A percentile compares a stretch with the other conserved stretches of the same genome.
Evolutionary conservation across 2,113 vertebrate species (phyloP).

Genomic region (Parotia lawesii): DNA sequence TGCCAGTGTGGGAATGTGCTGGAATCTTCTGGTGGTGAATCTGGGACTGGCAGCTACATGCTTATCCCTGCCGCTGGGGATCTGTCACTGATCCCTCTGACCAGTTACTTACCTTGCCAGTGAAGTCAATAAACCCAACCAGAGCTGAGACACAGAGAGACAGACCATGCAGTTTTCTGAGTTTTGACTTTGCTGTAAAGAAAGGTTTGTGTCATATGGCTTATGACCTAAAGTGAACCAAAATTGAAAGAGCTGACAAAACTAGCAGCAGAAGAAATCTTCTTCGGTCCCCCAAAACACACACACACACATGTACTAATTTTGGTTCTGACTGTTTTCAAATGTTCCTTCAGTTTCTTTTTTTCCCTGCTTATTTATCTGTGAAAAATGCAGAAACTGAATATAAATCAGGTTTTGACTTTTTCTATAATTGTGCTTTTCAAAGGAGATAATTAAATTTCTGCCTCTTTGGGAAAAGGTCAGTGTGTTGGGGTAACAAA

Average conservation of each 20-base stretch:
- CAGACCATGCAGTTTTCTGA: neutral
- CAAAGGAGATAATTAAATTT: conserved; percentile 78
- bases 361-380: conserved; percentile 57
- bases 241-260: neutral
- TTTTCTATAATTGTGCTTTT: conserved; percentile 75
- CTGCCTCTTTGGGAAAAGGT: conserved; percentile 74
- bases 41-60: neutral
- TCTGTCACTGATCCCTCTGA: neutral
- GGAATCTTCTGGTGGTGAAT: neutral
- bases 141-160: neutral
- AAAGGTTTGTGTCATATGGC: neutral
- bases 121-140: neutral
- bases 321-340: neutral
- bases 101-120: neutral
- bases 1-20: neutral
- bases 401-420: conserved; percentile 71
- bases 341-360: neutral
- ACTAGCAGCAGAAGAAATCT: neutral
- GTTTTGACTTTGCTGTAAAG: neutral
- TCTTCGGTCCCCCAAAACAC: neutral
- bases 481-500: conserved; percentile 71
- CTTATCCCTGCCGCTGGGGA: neutral
- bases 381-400: conserved; percentile 62
- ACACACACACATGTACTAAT: accelerated
- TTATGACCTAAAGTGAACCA: neutral